Percentiles rank a stretch among this genome's conserved stretches.
phyloP scores from a whole-genome alignment of 37 sponge, comb jelly and placozoan genomes.

The Oscarella lobularis region DNA sequence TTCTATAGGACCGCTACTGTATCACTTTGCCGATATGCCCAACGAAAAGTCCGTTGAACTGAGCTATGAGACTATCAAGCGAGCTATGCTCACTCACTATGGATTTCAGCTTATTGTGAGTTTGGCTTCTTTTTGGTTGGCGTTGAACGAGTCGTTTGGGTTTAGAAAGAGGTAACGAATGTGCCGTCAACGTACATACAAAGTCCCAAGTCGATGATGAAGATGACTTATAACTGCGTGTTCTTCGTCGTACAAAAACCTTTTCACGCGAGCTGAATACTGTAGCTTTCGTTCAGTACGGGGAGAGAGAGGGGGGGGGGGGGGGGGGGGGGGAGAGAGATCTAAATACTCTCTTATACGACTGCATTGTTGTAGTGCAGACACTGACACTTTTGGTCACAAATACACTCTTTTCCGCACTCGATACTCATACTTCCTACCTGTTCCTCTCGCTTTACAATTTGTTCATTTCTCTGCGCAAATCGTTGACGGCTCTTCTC shows the following conservation, averaged over 20 bases:
- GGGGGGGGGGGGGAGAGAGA: too few species aligned
- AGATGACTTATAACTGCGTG: slow-evolving; percentile 62
- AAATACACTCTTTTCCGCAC: too few species aligned
- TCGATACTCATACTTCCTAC: too few species aligned
- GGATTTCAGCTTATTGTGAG: slow-evolving; percentile 77
- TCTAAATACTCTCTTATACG: too few species aligned
- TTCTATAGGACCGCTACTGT: slow-evolving; percentile 73
- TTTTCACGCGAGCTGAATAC: too few species aligned
- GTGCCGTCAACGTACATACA: slow-evolving; percentile 32
- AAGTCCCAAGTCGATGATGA: slow-evolving; percentile 73
- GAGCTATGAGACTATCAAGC: slow-evolving; percentile 64
- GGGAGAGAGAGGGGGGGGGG: too few species aligned
- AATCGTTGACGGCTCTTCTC: slow-evolving; percentile 53
- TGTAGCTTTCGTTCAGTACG: too few species aligned
- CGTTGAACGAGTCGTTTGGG: too few species aligned
- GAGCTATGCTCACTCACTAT: slow-evolving; percentile 35
- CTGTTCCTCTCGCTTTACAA: slow-evolving; percentile 12
- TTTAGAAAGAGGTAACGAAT: slow-evolving; percentile 21
- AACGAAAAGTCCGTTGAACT: slow-evolving; percentile 73
- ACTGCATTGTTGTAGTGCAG: too few species aligned
- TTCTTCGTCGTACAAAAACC: slow-evolving; percentile 88
- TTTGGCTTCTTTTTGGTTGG: not conserved
- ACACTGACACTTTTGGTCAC: too few species aligned
- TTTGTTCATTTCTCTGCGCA: slow-evolving; percentile 52
- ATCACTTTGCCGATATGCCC: slow-evolving; percentile 80